Conservation (phyloP, 64 coral and sea anemone species). For the Hydrozoanthus tunicans region DNA sequence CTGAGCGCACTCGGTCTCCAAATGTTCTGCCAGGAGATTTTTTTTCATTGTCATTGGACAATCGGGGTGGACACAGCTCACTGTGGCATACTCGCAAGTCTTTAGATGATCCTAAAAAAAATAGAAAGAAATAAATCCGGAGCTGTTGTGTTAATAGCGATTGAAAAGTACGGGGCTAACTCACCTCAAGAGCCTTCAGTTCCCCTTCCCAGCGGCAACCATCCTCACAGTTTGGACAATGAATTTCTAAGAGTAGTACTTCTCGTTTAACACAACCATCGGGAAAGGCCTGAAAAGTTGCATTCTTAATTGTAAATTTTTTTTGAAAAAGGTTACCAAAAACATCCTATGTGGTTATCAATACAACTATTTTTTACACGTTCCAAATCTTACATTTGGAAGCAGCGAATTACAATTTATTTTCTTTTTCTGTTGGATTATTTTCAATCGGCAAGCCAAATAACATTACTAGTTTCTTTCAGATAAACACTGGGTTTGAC, state of each 20-base stretch:
- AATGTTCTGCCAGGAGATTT: background rate
- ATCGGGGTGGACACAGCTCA: background rate
- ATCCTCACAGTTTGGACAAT: background rate
- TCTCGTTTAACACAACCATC: constrained; percentile 15
- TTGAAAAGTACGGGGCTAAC: background rate
- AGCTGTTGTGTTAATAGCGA: no score
- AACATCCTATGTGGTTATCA: no score
- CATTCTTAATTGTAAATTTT: no score
- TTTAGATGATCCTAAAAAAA: background rate
- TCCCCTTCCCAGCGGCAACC: constrained; percentile 2
- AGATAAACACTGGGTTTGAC: no score
- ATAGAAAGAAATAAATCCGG: background rate
- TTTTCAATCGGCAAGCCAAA: no score
- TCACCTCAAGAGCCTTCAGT: constrained; percentile 17
- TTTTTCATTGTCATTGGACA: constrained; percentile 8
- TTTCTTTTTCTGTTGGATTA: no score
- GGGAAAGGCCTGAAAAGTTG: background rate
- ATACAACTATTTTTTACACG: no score
- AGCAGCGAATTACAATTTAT: no score
- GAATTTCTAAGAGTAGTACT: background rate
- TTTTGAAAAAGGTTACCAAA: no score
- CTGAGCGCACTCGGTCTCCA: background rate
- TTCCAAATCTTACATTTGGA: no score
- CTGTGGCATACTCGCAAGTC: background rate
- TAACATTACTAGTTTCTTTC: no score